Percentiles rank a stretch among this genome's conserved stretches.
Evolutionary conservation across 2,113 vertebrate genomes (phyloP).

Genomic region (Alces alces): DNA sequence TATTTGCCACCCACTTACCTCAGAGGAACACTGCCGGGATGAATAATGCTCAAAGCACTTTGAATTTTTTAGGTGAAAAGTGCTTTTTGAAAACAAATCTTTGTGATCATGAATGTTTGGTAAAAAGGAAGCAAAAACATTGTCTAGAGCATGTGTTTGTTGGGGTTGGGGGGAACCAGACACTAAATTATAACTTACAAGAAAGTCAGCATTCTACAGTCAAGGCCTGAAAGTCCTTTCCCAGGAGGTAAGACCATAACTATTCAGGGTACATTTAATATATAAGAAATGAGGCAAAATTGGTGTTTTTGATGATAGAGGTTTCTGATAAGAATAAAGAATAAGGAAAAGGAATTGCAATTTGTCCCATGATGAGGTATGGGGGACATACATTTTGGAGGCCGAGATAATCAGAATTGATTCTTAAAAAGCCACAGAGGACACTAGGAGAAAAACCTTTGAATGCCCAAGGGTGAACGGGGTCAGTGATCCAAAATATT

Average conservation of each 20-base stretch:
- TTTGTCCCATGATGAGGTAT: background rate
- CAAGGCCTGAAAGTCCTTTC: background rate
- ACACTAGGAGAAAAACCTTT: background rate
- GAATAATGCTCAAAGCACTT: conserved; percentile 18
- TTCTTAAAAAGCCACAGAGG: background rate
- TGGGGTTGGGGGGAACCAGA: background rate
- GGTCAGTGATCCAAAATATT: no score
- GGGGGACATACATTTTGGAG: background rate
- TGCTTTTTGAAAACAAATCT: conserved; percentile 33
- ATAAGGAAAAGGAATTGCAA: background rate
- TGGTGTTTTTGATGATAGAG: background rate
- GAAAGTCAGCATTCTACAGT: background rate
- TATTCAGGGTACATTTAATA: background rate
- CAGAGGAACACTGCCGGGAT: background rate
- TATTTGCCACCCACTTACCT: conserved; percentile 50
- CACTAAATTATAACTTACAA: background rate
- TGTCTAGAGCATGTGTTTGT: background rate
- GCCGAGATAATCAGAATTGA: background rate
- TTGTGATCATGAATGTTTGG: background rate
- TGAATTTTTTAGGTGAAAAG: conserved; percentile 19
- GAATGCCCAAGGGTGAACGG: background rate
- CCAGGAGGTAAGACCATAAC: background rate
- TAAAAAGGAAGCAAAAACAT: background rate
- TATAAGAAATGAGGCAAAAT: background rate
- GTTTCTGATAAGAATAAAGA: background rate